Conservation (phyloP, 1,140 invertebrate species). For the Drosophila biarmipes region DNA sequence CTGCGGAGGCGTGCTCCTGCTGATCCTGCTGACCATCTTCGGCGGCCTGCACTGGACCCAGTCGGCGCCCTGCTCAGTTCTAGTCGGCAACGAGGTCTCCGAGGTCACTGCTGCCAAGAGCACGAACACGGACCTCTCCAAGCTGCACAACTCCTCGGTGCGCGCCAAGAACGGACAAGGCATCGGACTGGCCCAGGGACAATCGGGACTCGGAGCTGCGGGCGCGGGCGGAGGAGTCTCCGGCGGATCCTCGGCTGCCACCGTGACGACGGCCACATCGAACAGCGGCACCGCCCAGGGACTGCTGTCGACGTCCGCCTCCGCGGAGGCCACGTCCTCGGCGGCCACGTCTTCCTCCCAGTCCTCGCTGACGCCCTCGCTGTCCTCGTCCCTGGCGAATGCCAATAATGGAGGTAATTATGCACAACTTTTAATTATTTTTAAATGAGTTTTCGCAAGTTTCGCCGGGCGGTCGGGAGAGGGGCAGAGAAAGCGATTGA, state of each 20-base stretch:
- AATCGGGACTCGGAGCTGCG: constrained; percentile 85
- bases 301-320: constrained; percentile 72
- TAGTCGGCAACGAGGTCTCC: constrained; percentile 88
- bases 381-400: constrained; percentile 82
- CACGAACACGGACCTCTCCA: constrained; percentile 82
- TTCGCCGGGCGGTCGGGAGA: constrained; percentile 30
- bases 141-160: constrained; percentile 85
- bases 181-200: constrained; percentile 83
- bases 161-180: constrained; percentile 87
- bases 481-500: constrained; percentile 4
- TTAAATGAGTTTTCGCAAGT: constrained; percentile 83
- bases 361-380: constrained; percentile 68
- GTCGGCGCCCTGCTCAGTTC: constrained; percentile 91
- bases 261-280: constrained; percentile 71
- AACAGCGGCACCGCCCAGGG: constrained; percentile 73
- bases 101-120: constrained; percentile 84
- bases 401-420: constrained; percentile 85
- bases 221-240: constrained; percentile 76
- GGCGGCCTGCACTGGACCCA: constrained; percentile 93
- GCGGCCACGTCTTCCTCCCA: constrained; percentile 72
- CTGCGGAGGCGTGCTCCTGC: constrained; percentile 91
- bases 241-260: constrained; percentile 45
- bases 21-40: constrained; percentile 94
- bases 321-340: constrained; percentile 70
- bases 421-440: constrained; percentile 84